These are phyloP conservation scores for Parotia lawesii DNA, from an alignment of 2,113 vertebrate species.

Conservation along the genomic window DNA sequence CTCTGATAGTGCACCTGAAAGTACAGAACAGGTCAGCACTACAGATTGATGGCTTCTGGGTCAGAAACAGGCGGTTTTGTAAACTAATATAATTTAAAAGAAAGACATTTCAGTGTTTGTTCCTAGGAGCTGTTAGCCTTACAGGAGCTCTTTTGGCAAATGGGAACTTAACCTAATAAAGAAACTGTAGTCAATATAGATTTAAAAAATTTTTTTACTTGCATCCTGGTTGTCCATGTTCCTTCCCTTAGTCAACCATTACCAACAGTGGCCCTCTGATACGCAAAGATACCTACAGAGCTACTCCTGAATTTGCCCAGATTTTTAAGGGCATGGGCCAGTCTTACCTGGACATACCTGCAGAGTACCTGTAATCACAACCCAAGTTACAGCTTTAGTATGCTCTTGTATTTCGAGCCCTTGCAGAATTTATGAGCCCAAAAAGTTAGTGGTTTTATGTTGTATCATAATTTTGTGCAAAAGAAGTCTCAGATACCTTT, in stretches of 20 bases:
- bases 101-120: neutral
- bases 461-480: neutral
- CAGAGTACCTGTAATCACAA: rapidly evolving
- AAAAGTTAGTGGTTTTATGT: neutral
- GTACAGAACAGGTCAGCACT: neutral
- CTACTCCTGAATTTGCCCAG: neutral
- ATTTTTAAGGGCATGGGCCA: neutral
- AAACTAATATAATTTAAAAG: neutral
- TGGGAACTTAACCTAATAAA: neutral
- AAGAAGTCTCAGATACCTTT: neutral
- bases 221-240: neutral
- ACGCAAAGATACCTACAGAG: neutral
- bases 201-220: neutral
- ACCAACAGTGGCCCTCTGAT: neutral
- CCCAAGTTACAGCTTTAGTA: neutral
- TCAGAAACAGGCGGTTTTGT: neutral
- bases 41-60: neutral
- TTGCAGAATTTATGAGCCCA: neutral
- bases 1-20: neutral
- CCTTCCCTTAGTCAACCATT: neutral
- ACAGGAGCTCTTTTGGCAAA: neutral
- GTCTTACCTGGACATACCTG: neutral
- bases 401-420: neutral
- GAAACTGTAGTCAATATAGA: neutral
- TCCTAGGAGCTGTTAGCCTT: neutral